Evolutionary conservation across 2,797 vertebrate genomes (phyloP), one percentile per base, ranked within the genome.

Genomic region (Melanotaenia pygmaea): DNA sequence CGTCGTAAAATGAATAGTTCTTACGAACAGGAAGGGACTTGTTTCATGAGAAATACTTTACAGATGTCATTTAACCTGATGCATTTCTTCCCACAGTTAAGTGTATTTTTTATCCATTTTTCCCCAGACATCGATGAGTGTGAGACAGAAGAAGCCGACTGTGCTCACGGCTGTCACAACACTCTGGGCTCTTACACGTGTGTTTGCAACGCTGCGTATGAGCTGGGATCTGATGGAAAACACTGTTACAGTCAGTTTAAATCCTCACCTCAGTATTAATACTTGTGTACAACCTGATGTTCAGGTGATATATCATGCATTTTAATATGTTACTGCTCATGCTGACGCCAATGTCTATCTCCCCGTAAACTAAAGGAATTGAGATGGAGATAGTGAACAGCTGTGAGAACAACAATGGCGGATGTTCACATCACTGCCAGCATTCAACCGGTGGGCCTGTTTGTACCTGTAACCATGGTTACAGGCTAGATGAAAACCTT

Each of bases 361-460:
- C 40, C 9, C 43, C 70, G 13, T 78, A 59, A 63, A 68, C 51
- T 47, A 7, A 14, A 99, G 98, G 96, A 43, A 98, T 99, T 10
- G 97, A 98, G 87, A 98, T 99, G 97, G 98, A 99, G 91, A 96
- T 99, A 0, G 96, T 99, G 47, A 98, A 98, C 93, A 98, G 97
- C 89, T 99, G 98, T 0, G 97, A 98, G 80, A 82, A 77, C 45
- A 86, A 83, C 90, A 98, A 98, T 0, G 97, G 98, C 0, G 97
- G 97, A 78, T 99, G 98, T 30, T 97, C 97, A 0, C 97, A 99
- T 0, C 68, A 90, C 34, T 99, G 98, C 85, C 95, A 95, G 37
- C 97, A 99, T 90, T 96, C 91, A 67, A 96, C 93, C 69, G 32
- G 70, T 0, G 97, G 97, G 1, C 96, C 98, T 0, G 82, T 87